Evolutionary conservation across 2,888 invertebrate species (phyloP), one percentile per base, ranked within the genome.

Genomic region (Dryocosmus kuriphilus): DNA sequence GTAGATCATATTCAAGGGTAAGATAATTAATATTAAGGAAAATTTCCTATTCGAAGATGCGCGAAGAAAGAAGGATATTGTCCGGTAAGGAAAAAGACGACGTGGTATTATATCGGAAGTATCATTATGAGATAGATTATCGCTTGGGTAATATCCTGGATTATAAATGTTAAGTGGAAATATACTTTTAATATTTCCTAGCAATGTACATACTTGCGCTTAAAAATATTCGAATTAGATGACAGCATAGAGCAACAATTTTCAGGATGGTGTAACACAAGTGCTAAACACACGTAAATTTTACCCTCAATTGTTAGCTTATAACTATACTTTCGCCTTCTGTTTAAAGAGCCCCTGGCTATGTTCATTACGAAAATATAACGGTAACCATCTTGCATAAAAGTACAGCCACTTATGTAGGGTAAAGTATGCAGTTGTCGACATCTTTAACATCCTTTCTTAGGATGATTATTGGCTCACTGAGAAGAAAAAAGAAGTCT

Each of bases 341-440:
- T 51, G 19, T 51, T 51, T 51, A n/a, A 51, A n/a, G n/a, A 51
- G 51, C 51, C 8, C 14, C 2, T 16, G 16, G 46, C 19, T 46
- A 46, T 46, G 4, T 14, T 16, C 3, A 9, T 57, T 11, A 5
- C 11, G 5, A 24, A 57, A 57, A 57, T 7, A 24, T 57, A 57
- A 27, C 24, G 57, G 57, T 24, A 11, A 55, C 9, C n/a, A 4
- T 27, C 11, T 60, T 14, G 16, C 22, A 24, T 27, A 60, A 27
- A 60, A 16, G 9, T 4, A 51, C 5, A 27, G 27, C 24, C 24
- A 24, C 14, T 57, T 1, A n/a, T n/a, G n/a, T n/a, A 57, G 22
- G 57, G 57, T 57, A 57, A 57, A 57, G 57, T 57, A 57, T 57
- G 57, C 57, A 24, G 24, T 57, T 57, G 4, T 57, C 57, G 24